Evolutionary conservation across 2,888 invertebrate genomes (phyloP).

Genomic region (Operophtera brumata): DNA sequence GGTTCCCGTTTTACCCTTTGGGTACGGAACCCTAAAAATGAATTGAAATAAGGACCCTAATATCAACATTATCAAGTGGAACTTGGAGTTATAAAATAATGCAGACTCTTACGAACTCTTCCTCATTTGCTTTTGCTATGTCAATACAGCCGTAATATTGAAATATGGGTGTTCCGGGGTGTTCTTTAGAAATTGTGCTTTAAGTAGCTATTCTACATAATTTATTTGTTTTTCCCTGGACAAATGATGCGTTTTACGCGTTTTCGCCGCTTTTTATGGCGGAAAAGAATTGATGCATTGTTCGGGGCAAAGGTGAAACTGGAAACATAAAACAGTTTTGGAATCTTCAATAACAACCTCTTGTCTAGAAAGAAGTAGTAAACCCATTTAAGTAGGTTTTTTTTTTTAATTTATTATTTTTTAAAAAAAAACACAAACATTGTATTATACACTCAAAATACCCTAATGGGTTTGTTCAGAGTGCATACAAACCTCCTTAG

Average conservation of each 20-base stretch:
- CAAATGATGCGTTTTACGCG: slow-evolving; percentile 59
- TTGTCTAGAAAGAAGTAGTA: neutral
- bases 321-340: neutral
- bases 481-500: too few species aligned
- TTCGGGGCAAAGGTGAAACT: slow-evolving; percentile 26
- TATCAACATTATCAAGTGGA: slow-evolving; percentile 3
- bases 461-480: too few species aligned
- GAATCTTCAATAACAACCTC: neutral
- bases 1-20: too few species aligned
- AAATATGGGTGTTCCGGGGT: slow-evolving; percentile 52
- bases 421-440: too few species aligned
- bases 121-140: slow-evolving; percentile 41
- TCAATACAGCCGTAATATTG: slow-evolving; percentile 50
- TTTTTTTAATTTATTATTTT: too few species aligned
- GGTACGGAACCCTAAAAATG: too few species aligned
- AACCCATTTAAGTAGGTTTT: neutral
- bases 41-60: neutral
- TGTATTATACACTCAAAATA: too few species aligned
- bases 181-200: slow-evolving; percentile 55
- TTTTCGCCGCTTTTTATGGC: slow-evolving; percentile 48
- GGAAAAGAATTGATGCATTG: slow-evolving; percentile 39
- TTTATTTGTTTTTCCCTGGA: slow-evolving; percentile 67
- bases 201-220: slow-evolving; percentile 57
- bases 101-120: slow-evolving; percentile 45
- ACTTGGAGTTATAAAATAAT: slow-evolving; percentile 38